Percentiles rank a stretch among this genome's conserved stretches.
phyloP scores from a whole-genome alignment of 2,888 invertebrate genomes.

The Halictus ligatus region DNA sequence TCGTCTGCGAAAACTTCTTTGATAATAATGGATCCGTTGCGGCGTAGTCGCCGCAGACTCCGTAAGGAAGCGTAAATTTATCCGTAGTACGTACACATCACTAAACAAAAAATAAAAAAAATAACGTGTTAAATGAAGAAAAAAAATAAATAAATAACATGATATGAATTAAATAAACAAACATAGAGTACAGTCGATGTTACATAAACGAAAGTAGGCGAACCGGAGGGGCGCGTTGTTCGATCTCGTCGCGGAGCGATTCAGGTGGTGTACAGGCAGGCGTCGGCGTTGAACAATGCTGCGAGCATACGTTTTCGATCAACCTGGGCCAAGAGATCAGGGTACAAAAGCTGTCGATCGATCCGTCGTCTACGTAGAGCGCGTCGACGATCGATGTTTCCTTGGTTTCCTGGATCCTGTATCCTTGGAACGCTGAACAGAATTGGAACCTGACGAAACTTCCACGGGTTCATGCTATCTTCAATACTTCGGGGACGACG shows the following conservation, averaged over 20 bases:
- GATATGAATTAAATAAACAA: not conserved
- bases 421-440: not conserved
- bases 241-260: constrained; percentile 36
- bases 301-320: constrained; percentile 36
- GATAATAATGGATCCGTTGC: constrained; percentile 51
- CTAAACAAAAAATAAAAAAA: constrained; percentile 43
- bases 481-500: too few relatives aligned
- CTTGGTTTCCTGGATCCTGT: not conserved
- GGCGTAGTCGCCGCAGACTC: constrained; percentile 56
- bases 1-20: constrained; percentile 55
- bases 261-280: not conserved
- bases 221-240: constrained; percentile 31
- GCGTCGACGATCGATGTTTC: not conserved
- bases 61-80: constrained; percentile 60
- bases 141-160: constrained; percentile 39
- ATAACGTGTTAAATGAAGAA: constrained; percentile 20
- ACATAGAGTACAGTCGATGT: constrained; percentile 72
- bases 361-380: not conserved
- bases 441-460: too few relatives aligned
- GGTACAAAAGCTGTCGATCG: constrained; percentile 27
- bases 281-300: constrained; percentile 22
- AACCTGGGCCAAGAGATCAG: constrained; percentile 41
- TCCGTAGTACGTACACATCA: constrained; percentile 59
- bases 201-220: constrained; percentile 64
- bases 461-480: too few relatives aligned